Conservation (phyloP, 2,797 vertebrate species). For the Pangasius krempfi region DNA sequence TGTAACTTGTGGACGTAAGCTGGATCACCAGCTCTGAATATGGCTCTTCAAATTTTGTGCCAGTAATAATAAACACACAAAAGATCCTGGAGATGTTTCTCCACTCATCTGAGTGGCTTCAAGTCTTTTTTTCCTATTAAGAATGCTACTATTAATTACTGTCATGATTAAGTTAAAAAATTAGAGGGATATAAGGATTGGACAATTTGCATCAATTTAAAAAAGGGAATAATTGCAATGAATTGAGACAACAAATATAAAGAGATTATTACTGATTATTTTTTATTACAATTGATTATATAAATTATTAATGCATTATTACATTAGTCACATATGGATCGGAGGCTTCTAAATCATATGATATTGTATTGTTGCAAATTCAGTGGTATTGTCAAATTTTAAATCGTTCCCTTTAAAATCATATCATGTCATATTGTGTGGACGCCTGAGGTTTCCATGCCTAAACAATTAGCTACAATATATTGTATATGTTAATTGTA, state of each 20-base stretch:
- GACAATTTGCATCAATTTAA: neutral
- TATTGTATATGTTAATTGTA: neutral
- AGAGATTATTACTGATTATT: neutral
- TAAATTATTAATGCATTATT: neutral
- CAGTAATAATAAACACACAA: neutral
- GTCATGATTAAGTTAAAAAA: neutral
- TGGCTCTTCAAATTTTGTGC: neutral
- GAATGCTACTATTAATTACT: neutral
- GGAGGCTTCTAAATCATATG: neutral
- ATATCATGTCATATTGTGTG: neutral
- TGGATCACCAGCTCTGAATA: neutral
- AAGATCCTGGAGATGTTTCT: neutral
- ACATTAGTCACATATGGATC: neutral
- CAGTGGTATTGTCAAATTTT: neutral
- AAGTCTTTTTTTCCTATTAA: neutral
- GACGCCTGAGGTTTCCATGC: neutral
- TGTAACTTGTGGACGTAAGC: neutral
- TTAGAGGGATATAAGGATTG: neutral
- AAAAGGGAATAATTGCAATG: neutral
- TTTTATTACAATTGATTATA: neutral
- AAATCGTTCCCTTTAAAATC: neutral
- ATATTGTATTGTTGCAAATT: neutral
- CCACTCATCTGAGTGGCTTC: neutral
- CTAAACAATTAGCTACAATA: neutral
- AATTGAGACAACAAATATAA: neutral